Base-by-base conservation (phyloP, 1,140 invertebrate species). In the Coenobita brevimanus region DNA sequence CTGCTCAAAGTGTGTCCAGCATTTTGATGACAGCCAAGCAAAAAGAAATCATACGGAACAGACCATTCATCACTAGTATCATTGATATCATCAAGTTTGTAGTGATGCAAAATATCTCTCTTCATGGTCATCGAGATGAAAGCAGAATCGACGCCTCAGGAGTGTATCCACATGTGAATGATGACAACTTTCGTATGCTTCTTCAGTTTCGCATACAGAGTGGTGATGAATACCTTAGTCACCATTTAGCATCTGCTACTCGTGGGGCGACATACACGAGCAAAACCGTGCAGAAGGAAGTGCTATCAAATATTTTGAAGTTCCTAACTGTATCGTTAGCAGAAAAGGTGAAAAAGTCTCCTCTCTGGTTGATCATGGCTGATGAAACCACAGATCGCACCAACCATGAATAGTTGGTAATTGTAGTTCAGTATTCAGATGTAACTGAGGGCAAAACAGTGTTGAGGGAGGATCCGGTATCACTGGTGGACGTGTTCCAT, bases 201-300 rank as follows among this genome's bases (percentile, higher is more conserved):
- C 54, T 57, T n/a, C 54, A n/a, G 13, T 57, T 57, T n/a, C 54
- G 54, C 13, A n/a, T 57, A n/a, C 54, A 57, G 54, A 57, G 54
- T n/a, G 54, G 54, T n/a, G 54, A 57, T n/a, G n/a, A 57, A n/a
- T 10, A 57, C 10, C 54, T 57, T 10, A 10, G n/a, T 10, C 10
- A 57, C 10, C 54, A 57, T 62, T 17, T 78, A 4, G 43, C 33
- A 10, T 43, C 1, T 1, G 75, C 75, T 3, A 13, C 10, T 1
- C 8, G 75, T 78, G 3, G 30, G 8, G 30, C 75, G 30, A 30
- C 43, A 1, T 78, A 78, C 75, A 78, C 75, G 10, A 78, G 75
- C 75, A 78, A 78, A 62, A 46, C 75, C 3, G 75, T 46, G n/a
- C 75, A 78, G 24, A 78, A 78, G 8, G 75, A 78, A 78, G 30